These are phyloP conservation scores for Condylura cristata DNA, from an alignment of 2,113 vertebrate species.

Conservation along the genomic window DNA sequence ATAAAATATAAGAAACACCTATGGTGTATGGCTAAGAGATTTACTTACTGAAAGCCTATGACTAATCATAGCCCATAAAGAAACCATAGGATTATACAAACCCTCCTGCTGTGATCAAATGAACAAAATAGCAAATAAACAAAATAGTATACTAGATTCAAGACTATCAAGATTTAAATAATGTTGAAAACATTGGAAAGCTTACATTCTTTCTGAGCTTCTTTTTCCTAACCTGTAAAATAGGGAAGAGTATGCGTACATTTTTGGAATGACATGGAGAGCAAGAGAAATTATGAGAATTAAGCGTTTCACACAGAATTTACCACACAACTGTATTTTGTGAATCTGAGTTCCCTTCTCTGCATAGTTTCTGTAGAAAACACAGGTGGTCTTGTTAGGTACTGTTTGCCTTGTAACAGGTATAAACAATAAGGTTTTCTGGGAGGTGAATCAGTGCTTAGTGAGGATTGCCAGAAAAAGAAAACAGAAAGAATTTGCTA, in stretches of 20 bases:
- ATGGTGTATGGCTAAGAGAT: not conserved
- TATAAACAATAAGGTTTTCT: conserved; percentile 46
- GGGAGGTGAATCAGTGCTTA: not conserved
- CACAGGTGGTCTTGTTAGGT: conserved; percentile 29
- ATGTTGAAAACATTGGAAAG: not conserved
- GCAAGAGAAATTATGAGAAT: not conserved
- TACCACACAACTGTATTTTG: not conserved
- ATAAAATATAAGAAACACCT: not conserved
- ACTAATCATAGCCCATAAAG: not conserved
- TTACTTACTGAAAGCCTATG: not conserved
- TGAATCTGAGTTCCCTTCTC: not conserved
- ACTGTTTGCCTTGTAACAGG: not conserved
- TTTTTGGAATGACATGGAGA: not conserved
- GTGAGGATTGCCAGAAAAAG: conserved; percentile 34
- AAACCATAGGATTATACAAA: not conserved
- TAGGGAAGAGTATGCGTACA: not conserved
- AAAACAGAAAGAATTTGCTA: conserved; percentile 54
- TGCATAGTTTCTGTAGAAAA: conserved; percentile 8
- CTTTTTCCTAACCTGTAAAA: not conserved
- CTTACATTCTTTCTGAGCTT: not conserved
- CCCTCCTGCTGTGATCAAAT: not conserved
- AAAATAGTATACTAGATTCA: not conserved
- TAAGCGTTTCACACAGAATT: not conserved
- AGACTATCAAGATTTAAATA: not conserved
- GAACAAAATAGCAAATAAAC: not conserved